A percentile compares a stretch with the other conserved stretches of the same genome.
Evolutionary conservation across 1,140 invertebrate species (phyloP).

Genomic region (Drosophila nebulosa): DNA sequence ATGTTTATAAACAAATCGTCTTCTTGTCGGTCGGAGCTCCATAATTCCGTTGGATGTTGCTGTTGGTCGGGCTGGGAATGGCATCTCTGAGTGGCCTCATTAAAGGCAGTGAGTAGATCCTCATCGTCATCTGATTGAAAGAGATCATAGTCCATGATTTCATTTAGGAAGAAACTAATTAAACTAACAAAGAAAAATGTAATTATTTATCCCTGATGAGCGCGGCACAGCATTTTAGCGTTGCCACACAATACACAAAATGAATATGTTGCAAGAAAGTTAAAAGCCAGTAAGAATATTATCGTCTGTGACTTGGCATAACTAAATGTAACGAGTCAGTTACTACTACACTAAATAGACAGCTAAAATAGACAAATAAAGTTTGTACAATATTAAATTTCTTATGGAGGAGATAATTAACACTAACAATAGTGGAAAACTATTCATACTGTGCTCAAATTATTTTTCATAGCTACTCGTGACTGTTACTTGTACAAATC

Average conservation of each 20-base stretch:
- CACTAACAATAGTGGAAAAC: too few relatives aligned
- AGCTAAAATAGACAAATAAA: too few relatives aligned
- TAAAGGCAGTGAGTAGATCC: constrained; percentile 57
- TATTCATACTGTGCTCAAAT: too few relatives aligned
- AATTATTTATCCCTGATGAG: background rate
- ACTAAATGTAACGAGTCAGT: background rate
- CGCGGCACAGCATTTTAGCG: background rate
- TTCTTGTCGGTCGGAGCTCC: constrained; percentile 4
- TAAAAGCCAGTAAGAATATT: background rate
- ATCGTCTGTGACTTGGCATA: background rate
- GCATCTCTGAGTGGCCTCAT: constrained; percentile 47
- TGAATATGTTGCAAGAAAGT: background rate
- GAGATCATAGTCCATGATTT: constrained; percentile 71
- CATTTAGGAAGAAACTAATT: background rate
- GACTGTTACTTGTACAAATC: too few relatives aligned
- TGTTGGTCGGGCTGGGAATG: constrained; percentile 4
- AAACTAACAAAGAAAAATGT: background rate
- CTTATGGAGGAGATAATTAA: too few relatives aligned
- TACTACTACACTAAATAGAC: background rate
- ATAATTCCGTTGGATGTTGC: background rate
- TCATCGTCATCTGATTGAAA: constrained; percentile 78
- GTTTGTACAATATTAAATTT: too few relatives aligned
- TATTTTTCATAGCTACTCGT: too few relatives aligned
- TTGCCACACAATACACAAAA: background rate
- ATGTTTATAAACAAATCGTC: constrained; percentile 23